Evolutionary conservation across 2,113 vertebrate species (phyloP), one percentile per base, ranked within the genome.

Genomic region (Taurulus bubalis): DNA sequence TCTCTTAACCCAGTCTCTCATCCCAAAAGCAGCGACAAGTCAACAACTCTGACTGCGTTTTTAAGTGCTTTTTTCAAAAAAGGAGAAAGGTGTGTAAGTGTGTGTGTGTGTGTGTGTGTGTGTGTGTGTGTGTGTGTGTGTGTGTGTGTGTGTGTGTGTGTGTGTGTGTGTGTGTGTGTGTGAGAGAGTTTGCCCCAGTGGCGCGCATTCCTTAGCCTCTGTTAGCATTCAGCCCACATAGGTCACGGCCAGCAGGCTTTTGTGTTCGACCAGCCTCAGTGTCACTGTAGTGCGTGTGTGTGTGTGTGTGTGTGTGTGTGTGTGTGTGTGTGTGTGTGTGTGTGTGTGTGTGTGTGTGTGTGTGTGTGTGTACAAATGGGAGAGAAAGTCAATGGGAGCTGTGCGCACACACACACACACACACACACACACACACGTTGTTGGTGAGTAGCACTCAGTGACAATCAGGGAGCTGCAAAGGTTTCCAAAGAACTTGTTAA

Each of bases 191-290:
- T 55, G 75, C 18, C 58, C 56, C 83, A 83, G 71, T 56, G n/a
- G 56, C 42, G 24, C 26, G 68, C 89, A 92, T 94, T 91, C 90
- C 90, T 92, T 76, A 73, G 84, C 84, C 84, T 71, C 76, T 24
- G 87, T 93, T 90, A 93, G 90, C 92, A 94, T 94, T 91, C 93
- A 91, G 79, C 66, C 77, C 87, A 83, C 92, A 93, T 90, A 93
- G 91, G 91, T 94, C 91, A 92, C 51, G 79, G 80, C 84, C 85
- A 89, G 88, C 90, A 90, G 88, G 85, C 86, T 83, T 93, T 90
- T 93, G 93, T 94, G 85, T 77, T 55, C 70, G 20, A 63, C 66
- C 80, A 72, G 85, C 82, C 82, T 65, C 58, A 6, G 71, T 83
- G 89, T 89, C 83, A 74, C 72, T 59, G 82, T 78, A 55, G 45